Evolutionary conservation across 2,888 invertebrate species (phyloP), one percentile per base, ranked within the genome.

Genomic region (Lasioglossum oenotherae): DNA sequence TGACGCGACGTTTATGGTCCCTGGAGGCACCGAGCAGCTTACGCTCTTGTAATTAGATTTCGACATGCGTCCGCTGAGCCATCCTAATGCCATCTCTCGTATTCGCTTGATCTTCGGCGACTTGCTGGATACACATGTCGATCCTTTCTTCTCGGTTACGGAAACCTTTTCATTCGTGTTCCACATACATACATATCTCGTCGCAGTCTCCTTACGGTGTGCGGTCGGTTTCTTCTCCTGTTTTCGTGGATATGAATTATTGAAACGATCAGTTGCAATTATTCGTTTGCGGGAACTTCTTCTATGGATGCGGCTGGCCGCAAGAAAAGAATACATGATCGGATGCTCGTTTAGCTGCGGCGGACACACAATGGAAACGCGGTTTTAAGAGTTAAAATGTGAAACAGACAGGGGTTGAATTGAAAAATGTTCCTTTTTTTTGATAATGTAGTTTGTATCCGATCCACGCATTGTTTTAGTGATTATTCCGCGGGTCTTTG

Each of bases 41-140:
- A 89, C 86, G 83, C 79, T 83, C 84, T 90, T 92, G 92, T 94
- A 94, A 95, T 94, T 94, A 92, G 92, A 92, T 92, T 94, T 93
- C 92, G 92, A 93, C 93, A 88, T 88, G 91, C 86, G 78, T 82
- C 76, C 74, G 76, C 79, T 74, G 85, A 81, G 84, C 85, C 86
- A 88, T 88, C 86, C 85, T 79, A 86, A 88, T 88, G 87, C 80
- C 80, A 83, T 90, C 89, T 86, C 74, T 53, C 71, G 53, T 77
- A 76, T 82, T 78, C 75, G 69, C 49, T 80, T 76, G 64, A 78
- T 78, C 86, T 76, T 67, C 35, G 8, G 53, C 38, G 49, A 57
- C 64, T 79, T 46, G 27, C 19, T 10, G 79, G 64, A 71, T 35
- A 14, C n/a, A 8, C 71, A n/a, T 46, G 14, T 49, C 23, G 74